Evolutionary conservation across 2,888 invertebrate species (phyloP), one percentile per base, ranked within the genome.

Genomic region (Watsonalla cultraria): DNA sequence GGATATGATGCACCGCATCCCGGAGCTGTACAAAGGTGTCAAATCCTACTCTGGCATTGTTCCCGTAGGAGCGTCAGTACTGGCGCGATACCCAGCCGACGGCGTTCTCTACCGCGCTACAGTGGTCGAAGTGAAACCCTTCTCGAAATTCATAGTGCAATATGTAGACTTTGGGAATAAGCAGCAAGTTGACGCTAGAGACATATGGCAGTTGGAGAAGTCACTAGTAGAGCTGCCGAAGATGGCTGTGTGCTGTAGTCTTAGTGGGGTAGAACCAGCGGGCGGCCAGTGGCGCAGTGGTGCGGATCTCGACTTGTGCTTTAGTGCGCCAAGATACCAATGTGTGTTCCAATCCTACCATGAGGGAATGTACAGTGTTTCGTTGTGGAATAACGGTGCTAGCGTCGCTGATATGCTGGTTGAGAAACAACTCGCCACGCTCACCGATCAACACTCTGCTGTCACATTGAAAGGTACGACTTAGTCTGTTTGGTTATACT

Each of bases 91-190:
- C 68, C 92, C 93, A 0, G 93, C 93, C 47, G 96, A 96, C 68
- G 92, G 93, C 9, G 93, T 94, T 4, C 77, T 96, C 14, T 95
- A 96, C 74, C 88, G 96, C 51, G 96, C 95, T 0, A 92, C 92
- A 42, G 86, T 96, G 0, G 74, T 93, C 0, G 90, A 93, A 5
- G 88, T 91, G 47, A 92, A 93, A 56, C 91, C 92, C 59, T 80
- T 90, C 46, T 90, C 92, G 0, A 92, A 93, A 64, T 93, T 93
- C 75, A 92, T 93, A 54, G 94, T 96, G 0, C 91, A 93, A 34
- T 96, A 94, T 70, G 91, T 96, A 0, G 96, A 96, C 79, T 95
- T 94, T 66, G 96, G 96, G 5, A 96, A 95, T 69, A 92, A 92
- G 54, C 93, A 93, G 46, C 84, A 92, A 0, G 94, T 95, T 0